phyloP scores from a whole-genome alignment of 2,113 vertebrate species.

The Montifringilla adamsi region DNA sequence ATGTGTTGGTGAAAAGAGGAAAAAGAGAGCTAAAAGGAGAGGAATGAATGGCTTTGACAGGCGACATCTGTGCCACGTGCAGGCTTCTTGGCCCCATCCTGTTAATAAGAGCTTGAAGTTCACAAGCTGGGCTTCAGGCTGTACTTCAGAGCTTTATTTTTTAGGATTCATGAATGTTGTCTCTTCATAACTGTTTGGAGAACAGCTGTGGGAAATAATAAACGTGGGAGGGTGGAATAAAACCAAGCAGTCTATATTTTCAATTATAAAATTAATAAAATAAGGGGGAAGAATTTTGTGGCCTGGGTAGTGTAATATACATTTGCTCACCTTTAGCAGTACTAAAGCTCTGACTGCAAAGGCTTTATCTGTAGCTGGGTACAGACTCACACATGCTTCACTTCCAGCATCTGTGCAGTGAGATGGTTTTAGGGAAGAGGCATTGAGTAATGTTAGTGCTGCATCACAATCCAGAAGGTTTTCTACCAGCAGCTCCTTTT shows the following conservation, averaged over 20 bases:
- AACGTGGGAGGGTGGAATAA: background rate
- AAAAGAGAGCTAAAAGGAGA: background rate
- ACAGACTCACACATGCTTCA: background rate
- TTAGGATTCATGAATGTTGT: background rate
- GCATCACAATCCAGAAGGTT: background rate
- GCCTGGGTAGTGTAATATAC: background rate
- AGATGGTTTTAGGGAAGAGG: background rate
- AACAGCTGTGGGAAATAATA: background rate
- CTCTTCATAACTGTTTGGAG: background rate
- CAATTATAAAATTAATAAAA: background rate
- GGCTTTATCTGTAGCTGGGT: background rate
- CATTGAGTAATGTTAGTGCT: background rate
- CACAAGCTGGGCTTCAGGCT: background rate
- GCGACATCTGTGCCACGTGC: background rate
- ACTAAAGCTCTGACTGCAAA: background rate
- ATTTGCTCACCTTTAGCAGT: background rate
- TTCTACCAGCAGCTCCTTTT: background rate
- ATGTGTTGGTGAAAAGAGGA: background rate
- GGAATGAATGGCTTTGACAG: background rate
- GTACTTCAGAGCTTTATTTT: background rate
- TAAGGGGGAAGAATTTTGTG: background rate
- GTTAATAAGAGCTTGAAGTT: background rate
- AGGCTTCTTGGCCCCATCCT: background rate
- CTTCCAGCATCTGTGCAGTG: background rate
- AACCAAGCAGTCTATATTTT: background rate